Base-by-base conservation (phyloP, 2,113 vertebrate species). In the Oryzias curvinotus region DNA sequence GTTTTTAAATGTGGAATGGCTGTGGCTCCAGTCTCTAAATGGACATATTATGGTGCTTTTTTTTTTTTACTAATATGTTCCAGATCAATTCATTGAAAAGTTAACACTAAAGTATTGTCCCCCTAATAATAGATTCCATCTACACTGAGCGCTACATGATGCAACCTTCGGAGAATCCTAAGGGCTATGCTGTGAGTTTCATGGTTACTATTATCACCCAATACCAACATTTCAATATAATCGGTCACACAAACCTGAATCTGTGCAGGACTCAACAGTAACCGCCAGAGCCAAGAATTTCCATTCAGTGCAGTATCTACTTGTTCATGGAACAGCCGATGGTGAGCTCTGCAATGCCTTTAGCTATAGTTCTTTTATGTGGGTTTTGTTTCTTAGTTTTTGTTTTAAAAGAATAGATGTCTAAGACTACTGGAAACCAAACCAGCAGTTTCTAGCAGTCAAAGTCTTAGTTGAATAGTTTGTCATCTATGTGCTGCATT, bases 1-100 rank as follows among this genome's bases (percentile, higher is more conserved):
- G 90, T 97, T 45, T 99, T 99, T 91, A 96, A 94, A 88, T 99
- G 97, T 74, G 98, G 98, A 73, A 98, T 99, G 86, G 95, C 98
- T 0, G 96, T 99, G 52, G 97, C 97, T 14, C 97, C 97, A 0
- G 96, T 98, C 50, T 94, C 97, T 56, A 94, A 94, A 77, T 99
- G 97, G 97, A 88, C 93, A 46, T 99, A 94, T 90, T 99, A 99
- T 75, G 97, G 97, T 99, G 95, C 63, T 89, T 86, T 62, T 88
- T 90, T 19, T 45, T 45, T 44, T 15, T 18, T 28, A 2, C 15
- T 4, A 25, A 15, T n/a, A 17, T 23, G 15, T 2, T 63, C 23
- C 23, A 49, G 5, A 10, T 14, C 0, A 7, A 3, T 26, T 14
- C 48, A 53, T 18, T 21, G 4, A 10, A 16, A 49, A 12, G 14